phyloP scores from a whole-genome alignment of 2,888 invertebrate genomes.

The Aleiodes alternator region DNA sequence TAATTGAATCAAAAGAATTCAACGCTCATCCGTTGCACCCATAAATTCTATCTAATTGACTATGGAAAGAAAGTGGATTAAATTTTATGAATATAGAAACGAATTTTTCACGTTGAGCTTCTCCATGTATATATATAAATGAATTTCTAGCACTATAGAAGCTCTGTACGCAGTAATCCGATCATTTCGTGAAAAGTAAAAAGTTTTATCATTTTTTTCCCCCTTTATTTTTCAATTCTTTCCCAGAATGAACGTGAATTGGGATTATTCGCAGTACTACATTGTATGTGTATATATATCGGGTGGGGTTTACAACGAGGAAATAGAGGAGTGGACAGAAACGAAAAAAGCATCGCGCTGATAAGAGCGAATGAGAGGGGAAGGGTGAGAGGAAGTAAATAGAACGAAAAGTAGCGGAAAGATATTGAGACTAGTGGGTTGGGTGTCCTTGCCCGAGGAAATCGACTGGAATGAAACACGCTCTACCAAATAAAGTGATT shows the following conservation, averaged over 20 bases:
- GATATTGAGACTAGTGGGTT: conserved; percentile 52
- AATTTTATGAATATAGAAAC: conserved; percentile 2
- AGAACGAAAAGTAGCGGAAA: conserved; percentile 52
- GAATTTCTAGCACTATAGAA: neutral
- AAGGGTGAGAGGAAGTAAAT: neutral
- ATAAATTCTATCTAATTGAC: neutral
- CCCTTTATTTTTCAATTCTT: conserved; percentile 1
- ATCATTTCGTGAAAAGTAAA: conserved; percentile 12
- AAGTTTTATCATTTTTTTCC: conserved; percentile 1
- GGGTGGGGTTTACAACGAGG: neutral
- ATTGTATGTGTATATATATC: neutral
- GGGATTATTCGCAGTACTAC: conserved; percentile 21
- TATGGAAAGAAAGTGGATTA: neutral
- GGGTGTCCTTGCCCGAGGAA: conserved; percentile 48
- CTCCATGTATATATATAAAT: conserved; percentile 7
- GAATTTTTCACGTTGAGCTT: conserved; percentile 1
- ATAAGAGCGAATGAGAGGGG: conserved; percentile 20
- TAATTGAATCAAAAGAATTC: neutral
- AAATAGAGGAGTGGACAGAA: conserved; percentile 27
- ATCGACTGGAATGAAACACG: conserved; percentile 59
- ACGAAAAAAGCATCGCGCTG: conserved; percentile 20
- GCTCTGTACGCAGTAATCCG: conserved; percentile 7
- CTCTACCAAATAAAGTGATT: conserved; percentile 59
- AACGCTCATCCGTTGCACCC: neutral
- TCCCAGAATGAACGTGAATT: conserved; percentile 12